A percentile compares a stretch with the other conserved stretches of the same genome.
phyloP scores from a whole-genome alignment of 2,888 invertebrate genomes.

The Drosophila cognata region DNA sequence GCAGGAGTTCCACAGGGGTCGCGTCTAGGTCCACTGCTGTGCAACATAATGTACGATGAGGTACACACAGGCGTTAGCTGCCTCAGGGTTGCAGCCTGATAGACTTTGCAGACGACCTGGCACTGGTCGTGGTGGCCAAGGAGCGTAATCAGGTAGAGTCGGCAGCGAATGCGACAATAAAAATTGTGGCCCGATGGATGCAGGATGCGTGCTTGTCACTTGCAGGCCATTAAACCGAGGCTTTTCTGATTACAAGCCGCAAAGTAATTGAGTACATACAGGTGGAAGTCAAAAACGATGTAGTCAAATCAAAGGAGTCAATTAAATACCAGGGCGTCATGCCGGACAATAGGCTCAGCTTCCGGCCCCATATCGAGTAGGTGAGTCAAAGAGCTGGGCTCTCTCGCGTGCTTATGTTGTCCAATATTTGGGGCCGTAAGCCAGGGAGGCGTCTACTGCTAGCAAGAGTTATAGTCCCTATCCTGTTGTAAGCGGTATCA shows the following conservation, averaged over 20 bases:
- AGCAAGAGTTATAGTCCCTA: background rate
- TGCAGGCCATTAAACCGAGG: background rate
- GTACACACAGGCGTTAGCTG: background rate
- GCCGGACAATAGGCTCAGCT: background rate
- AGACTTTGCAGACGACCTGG: background rate
- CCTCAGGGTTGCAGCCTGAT: background rate
- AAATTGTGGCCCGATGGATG: background rate
- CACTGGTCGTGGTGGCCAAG: background rate
- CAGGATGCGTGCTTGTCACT: background rate
- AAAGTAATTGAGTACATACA: background rate
- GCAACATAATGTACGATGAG: background rate
- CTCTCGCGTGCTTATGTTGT: background rate
- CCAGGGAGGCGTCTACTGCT: background rate
- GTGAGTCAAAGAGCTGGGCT: background rate
- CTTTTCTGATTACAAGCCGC: background rate
- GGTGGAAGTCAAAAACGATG: background rate
- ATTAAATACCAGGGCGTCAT: background rate
- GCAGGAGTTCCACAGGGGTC: background rate
- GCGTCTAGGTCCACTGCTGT: background rate
- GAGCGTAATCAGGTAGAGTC: background rate
- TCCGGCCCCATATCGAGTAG: background rate
- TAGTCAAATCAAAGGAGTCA: background rate
- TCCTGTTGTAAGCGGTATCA: background rate
- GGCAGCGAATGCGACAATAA: background rate
- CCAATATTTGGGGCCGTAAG: background rate